Conservation (phyloP, 2,113 vertebrate genomes). For the Ascaphus truei region DNA sequence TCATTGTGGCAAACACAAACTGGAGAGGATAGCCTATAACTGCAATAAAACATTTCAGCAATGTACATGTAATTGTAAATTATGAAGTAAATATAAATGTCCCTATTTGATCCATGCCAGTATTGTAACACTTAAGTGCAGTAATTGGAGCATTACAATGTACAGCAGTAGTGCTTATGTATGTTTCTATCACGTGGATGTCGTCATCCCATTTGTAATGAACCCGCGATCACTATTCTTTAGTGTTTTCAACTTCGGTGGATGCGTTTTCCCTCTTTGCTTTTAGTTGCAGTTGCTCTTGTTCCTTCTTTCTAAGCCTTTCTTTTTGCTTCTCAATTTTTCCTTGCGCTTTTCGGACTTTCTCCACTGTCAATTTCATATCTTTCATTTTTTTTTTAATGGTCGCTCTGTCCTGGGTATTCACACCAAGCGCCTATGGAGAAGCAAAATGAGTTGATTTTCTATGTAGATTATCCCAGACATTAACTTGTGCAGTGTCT, state of each 20-base stretch:
- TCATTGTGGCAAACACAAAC: neutral
- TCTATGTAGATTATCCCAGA: too few relatives aligned
- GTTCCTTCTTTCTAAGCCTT: constrained; percentile 74
- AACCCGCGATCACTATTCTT: constrained; percentile 44
- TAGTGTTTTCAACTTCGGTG: constrained; percentile 46
- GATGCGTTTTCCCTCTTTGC: constrained; percentile 48
- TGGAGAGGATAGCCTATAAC: neutral
- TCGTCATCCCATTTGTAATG: neutral
- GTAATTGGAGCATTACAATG: neutral
- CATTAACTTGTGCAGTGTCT: too few relatives aligned
- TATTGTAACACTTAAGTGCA: neutral
- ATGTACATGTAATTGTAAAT: too few relatives aligned
- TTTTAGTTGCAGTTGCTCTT: constrained; percentile 75
- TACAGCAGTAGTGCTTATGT: neutral
- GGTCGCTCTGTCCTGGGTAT: constrained; percentile 80
- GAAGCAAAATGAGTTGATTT: too few relatives aligned
- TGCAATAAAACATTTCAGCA: too few relatives aligned
- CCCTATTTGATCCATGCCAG: neutral
- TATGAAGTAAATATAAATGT: too few relatives aligned
- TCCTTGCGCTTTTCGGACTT: constrained; percentile 78
- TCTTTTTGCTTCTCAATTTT: constrained; percentile 87
- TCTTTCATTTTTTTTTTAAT: constrained; percentile 95
- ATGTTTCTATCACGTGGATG: neutral
- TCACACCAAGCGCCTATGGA: constrained; percentile 79
- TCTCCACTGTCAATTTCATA: constrained; percentile 83